Conservation (phyloP, 2,888 invertebrate species). For the Lymantria dispar region DNA sequence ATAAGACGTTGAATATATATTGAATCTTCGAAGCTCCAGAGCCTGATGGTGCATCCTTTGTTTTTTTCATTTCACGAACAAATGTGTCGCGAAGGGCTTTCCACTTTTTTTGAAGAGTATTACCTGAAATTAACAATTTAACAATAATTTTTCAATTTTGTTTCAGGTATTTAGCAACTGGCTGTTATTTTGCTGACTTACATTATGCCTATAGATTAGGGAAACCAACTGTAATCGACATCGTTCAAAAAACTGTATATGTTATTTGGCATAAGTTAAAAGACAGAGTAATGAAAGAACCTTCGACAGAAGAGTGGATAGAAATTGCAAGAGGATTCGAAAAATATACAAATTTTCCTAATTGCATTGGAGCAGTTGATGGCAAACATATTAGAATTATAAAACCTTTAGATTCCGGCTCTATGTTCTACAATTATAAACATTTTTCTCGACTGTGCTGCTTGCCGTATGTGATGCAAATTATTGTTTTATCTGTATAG, state of each 20-base stretch:
- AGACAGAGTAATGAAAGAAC: conserved; percentile 3
- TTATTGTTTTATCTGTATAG: background rate
- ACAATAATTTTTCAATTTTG: background rate
- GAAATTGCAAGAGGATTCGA: conserved; percentile 1
- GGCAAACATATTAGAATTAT: background rate
- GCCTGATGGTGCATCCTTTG: no score
- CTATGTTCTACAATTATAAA: conserved; percentile 9
- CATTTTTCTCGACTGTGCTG: conserved; percentile 12
- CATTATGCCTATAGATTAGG: conserved; percentile 5
- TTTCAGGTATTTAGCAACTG: conserved; percentile 10
- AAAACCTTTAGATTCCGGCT: conserved; percentile 9
- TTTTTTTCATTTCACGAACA: no score
- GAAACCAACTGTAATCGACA: conserved; percentile 1
- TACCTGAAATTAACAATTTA: no score
- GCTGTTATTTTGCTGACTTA: conserved; percentile 6
- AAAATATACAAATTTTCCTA: conserved; percentile 8
- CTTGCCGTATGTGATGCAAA: conserved; percentile 1
- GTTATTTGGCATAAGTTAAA: conserved; percentile 2
- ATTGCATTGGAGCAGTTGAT: no score
- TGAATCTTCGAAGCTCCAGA: no score
- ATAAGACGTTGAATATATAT: no score
- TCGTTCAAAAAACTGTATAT: conserved; percentile 5
- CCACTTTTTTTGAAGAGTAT: no score
- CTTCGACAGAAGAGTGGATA: background rate
- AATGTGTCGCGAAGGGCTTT: no score